phyloP scores from a whole-genome alignment of 2,797 vertebrate genomes.

The Euthynnus affinis region DNA sequence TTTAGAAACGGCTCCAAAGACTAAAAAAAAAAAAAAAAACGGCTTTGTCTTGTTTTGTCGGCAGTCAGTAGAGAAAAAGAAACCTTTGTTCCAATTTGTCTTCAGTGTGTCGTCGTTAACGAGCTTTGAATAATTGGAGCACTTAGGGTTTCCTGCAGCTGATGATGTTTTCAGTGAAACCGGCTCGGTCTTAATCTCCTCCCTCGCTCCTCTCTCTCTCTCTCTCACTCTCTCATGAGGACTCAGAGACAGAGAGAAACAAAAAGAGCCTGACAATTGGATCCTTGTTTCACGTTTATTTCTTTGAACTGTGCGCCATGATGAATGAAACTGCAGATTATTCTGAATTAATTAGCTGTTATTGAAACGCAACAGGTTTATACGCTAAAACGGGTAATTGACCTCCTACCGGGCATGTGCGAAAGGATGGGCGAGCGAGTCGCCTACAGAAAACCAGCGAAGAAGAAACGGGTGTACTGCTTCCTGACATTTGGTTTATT shows the following conservation, averaged over 20 bases:
- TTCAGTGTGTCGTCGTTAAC: constrained; percentile 22
- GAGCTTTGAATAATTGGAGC: constrained; percentile 40
- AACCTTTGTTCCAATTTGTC: constrained; percentile 29
- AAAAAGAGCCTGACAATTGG: constrained; percentile 19
- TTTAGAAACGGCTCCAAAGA: no score
- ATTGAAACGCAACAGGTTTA: constrained; percentile 6
- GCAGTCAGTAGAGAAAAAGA: constrained; percentile 14
- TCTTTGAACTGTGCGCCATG: background rate
- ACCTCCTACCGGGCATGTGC: no score
- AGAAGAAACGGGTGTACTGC: no score
- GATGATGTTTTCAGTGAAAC: background rate
- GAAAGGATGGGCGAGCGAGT: no score
- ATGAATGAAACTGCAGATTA: constrained; percentile 10
- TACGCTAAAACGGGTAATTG: no score
- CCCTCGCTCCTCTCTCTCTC: no score
- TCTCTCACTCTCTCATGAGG: no score
- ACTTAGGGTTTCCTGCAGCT: constrained; percentile 37
- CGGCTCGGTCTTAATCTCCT: background rate
- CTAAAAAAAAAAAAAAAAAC: no score
- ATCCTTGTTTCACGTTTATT: constrained; percentile 15
- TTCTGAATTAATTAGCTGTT: constrained; percentile 22
- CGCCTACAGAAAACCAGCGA: no score
- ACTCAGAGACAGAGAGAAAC: constrained; percentile 12
- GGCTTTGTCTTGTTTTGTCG: background rate
- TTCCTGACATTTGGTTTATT: no score